A percentile compares a stretch with the other conserved stretches of the same genome.
Evolutionary conservation across 2,888 invertebrate species (phyloP).

Genomic region (Cheilosia soror): DNA sequence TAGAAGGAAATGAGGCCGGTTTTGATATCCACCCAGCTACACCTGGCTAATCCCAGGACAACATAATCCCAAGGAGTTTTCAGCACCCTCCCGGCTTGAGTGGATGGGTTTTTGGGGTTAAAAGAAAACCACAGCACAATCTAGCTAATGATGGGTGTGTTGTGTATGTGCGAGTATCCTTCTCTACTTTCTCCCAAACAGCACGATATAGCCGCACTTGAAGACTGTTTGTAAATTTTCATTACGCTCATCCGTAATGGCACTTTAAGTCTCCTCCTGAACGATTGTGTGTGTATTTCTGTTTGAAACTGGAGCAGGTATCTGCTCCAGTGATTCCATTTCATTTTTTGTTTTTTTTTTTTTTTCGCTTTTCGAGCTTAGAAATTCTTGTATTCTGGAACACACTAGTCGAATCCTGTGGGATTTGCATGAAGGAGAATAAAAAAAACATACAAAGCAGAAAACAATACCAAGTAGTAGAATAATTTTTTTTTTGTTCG

Average conservation of each 20-base stretch:
- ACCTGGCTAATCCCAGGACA: conserved; percentile 64
- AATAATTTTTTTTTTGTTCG: conserved; percentile 5
- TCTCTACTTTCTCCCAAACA: background rate
- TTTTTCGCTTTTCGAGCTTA: background rate
- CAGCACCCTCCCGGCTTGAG: conserved; percentile 18
- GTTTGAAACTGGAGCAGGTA: conserved; percentile 60
- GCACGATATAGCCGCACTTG: conserved; percentile 4
- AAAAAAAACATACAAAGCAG: background rate
- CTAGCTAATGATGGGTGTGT: conserved; percentile 54
- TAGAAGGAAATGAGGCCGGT: conserved; percentile 46
- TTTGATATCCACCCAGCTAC: background rate
- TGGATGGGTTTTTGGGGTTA: background rate
- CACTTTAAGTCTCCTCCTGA: conserved; percentile 59
- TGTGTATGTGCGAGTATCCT: conserved; percentile 22
- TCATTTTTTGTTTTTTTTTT: conserved; percentile 7
- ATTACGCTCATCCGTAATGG: conserved; percentile 68
- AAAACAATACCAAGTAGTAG: conserved; percentile 22
- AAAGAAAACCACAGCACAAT: conserved; percentile 29
- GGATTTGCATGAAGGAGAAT: conserved; percentile 1
- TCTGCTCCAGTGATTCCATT: conserved; percentile 60
- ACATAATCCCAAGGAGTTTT: conserved; percentile 55
- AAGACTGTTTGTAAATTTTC: conserved; percentile 65
- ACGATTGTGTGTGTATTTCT: conserved; percentile 17
- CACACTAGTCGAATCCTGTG: conserved; percentile 48
- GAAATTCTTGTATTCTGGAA: conserved; percentile 36